These are phyloP conservation scores for Globodera rostochiensis DNA, from an alignment of 1,140 invertebrate genomes.

Conservation along the genomic window DNA sequence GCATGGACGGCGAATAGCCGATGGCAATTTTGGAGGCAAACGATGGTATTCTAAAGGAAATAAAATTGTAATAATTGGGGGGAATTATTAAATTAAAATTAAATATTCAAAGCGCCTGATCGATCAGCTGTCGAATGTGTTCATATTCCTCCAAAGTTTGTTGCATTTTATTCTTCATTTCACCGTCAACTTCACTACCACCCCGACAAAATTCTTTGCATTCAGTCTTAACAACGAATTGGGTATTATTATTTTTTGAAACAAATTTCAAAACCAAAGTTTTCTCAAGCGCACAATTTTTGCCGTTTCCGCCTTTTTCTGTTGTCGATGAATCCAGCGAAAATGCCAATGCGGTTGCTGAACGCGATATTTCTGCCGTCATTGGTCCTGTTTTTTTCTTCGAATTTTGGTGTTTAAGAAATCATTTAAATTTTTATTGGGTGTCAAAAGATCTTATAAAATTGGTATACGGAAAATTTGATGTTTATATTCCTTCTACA, in stretches of 20 bases:
- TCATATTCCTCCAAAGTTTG: constrained; percentile 3
- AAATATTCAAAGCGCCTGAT: not conserved
- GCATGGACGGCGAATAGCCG: constrained; percentile 15
- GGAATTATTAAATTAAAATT: not conserved
- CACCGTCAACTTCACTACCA: not conserved
- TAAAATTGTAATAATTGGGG: not conserved
- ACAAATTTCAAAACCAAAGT: constrained; percentile 4
- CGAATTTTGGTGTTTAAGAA: not conserved
- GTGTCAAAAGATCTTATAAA: no score
- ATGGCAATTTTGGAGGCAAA: not conserved
- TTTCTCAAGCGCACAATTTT: not conserved
- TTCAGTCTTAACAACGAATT: not conserved
- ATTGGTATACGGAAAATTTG: no score
- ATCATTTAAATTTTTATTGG: no score
- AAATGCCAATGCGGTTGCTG: constrained; percentile 11
- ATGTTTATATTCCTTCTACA: no score
- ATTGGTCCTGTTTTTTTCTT: not conserved
- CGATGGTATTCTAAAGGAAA: not conserved
- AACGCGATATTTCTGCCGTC: not conserved
- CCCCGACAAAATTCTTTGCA: not conserved
- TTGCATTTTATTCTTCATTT: constrained; percentile 5
- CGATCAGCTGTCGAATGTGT: not conserved
- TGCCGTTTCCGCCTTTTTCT: not conserved
- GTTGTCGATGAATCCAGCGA: not conserved
- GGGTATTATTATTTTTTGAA: not conserved